Evolutionary conservation across 2,888 invertebrate species (phyloP).

Genomic region (Augiades crinisus): DNA sequence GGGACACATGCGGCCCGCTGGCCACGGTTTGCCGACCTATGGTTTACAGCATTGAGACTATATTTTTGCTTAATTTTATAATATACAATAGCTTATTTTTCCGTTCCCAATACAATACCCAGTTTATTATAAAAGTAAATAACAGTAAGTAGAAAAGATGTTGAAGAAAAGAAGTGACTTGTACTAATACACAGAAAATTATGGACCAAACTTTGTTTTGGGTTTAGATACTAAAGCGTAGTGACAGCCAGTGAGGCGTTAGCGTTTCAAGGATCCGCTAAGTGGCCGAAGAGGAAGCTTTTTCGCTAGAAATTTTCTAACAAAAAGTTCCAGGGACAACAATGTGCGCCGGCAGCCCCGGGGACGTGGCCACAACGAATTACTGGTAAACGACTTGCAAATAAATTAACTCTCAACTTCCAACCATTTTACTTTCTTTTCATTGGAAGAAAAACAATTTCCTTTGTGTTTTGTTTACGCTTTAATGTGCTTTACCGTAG

Average conservation of each 20-base stretch:
- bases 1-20: too few relatives aligned
- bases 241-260: not conserved
- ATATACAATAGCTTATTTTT: too few relatives aligned
- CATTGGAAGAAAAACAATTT: slow-evolving; percentile 56
- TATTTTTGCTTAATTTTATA: too few relatives aligned
- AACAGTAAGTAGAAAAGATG: too few relatives aligned
- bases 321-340: slow-evolving; percentile 63
- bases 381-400: slow-evolving; percentile 78
- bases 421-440: slow-evolving; percentile 52
- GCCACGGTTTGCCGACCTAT: too few relatives aligned
- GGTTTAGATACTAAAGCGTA: not conserved
- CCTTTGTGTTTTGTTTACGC: slow-evolving; percentile 47
- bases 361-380: slow-evolving; percentile 75
- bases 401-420: slow-evolving; percentile 78
- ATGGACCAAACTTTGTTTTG: not conserved
- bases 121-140: too few relatives aligned
- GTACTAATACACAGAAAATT: too few relatives aligned
- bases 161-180: too few relatives aligned
- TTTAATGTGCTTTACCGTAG: slow-evolving; percentile 26
- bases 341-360: slow-evolving; percentile 59
- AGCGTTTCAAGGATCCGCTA: slow-evolving; percentile 31
- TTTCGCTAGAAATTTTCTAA: slow-evolving; percentile 59
- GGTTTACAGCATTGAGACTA: too few relatives aligned
- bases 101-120: too few relatives aligned
- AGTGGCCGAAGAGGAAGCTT: slow-evolving; percentile 47